Conservation (phyloP, 2,888 invertebrate genomes). For the Timema podura region DNA sequence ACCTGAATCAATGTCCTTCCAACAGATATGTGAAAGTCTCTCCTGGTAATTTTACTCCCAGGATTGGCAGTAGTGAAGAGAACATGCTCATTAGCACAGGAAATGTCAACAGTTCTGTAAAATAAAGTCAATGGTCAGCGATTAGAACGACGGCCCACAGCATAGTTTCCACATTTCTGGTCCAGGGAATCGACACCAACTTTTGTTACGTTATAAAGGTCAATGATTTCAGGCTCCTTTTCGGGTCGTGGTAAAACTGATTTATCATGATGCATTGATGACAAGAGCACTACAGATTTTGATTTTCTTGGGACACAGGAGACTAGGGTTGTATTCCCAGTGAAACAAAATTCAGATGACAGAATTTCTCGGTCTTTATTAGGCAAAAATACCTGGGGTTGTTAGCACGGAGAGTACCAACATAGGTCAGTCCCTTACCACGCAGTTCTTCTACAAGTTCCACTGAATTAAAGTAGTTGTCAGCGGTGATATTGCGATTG, state of each 20-base stretch:
- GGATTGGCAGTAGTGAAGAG: constrained; percentile 1
- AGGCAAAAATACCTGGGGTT: not conserved
- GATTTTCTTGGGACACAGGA: constrained; percentile 1
- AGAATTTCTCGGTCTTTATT: not conserved
- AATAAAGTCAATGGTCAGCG: not conserved
- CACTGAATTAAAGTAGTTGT: constrained; percentile 15
- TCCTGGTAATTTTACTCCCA: not conserved
- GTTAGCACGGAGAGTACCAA: constrained; percentile 13
- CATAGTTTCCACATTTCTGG: not conserved
- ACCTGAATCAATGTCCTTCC: too few relatives aligned
- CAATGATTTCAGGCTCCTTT: not conserved
- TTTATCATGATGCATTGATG: not conserved
- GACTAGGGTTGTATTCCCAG: constrained; percentile 3
- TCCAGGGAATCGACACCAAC: not conserved
- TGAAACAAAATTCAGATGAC: not conserved
- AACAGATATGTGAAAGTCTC: not conserved
- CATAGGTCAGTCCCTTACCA: not conserved
- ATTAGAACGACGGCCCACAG: not conserved
- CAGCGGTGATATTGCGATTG: not conserved
- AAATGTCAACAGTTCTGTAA: not conserved
- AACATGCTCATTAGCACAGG: not conserved
- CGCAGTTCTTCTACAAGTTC: constrained; percentile 17
- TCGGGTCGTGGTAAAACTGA: not conserved
- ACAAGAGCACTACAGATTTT: not conserved
- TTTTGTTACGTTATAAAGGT: not conserved